Conservation (phyloP, 2,113 vertebrate species). For the Columba janthina region DNA sequence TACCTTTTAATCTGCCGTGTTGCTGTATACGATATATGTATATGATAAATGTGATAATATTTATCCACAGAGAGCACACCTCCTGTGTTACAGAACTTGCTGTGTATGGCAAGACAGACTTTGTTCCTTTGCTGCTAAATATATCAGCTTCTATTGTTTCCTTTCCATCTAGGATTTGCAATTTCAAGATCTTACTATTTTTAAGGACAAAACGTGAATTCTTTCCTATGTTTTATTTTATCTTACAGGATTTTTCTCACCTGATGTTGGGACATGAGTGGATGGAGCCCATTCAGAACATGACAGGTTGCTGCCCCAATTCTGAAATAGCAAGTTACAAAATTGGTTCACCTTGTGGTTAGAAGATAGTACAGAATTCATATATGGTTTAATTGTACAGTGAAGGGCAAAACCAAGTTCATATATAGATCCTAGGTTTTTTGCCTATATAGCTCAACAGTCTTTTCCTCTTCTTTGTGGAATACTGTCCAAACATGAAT, state of each 20-base stretch:
- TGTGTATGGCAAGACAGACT: background rate
- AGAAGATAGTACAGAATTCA: background rate
- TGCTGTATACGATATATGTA: background rate
- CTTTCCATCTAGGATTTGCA: background rate
- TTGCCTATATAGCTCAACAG: background rate
- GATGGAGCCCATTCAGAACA: slow-evolving; percentile 76
- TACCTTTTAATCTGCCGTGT: background rate
- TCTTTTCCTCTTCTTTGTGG: background rate
- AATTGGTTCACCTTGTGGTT: background rate
- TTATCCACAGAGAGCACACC: background rate
- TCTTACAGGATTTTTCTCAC: slow-evolving; percentile 69
- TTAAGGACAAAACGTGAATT: background rate
- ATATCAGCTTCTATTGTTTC: background rate
- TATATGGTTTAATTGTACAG: background rate
- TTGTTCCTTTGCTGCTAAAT: background rate
- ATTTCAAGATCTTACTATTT: background rate
- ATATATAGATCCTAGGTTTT: background rate
- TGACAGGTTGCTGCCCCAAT: slow-evolving; percentile 89
- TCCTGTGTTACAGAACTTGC: background rate
- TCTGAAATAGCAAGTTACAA: slow-evolving; percentile 73
- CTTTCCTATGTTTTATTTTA: background rate
- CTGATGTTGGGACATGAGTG: slow-evolving; percentile 81
- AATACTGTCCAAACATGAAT: background rate
- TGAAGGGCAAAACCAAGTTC: background rate
- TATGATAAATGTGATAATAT: background rate